Conservation (phyloP, 2,113 vertebrate genomes). For the Ameiurus melas region DNA sequence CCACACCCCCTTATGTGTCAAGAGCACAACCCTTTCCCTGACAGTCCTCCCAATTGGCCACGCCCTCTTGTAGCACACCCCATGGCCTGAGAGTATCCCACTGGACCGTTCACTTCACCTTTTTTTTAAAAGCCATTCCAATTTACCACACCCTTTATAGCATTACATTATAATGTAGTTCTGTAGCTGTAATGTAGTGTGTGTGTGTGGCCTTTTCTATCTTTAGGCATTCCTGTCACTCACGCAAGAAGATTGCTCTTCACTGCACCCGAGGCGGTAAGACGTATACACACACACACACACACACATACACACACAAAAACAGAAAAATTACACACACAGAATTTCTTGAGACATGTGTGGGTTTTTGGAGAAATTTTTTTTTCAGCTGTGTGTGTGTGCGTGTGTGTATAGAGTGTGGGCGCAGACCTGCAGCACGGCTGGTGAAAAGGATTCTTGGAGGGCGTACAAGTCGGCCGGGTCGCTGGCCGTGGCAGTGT, state of each 20-base stretch:
- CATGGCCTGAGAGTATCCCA: background rate
- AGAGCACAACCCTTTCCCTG: no score
- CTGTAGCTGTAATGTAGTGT: background rate
- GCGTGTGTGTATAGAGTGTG: conserved; percentile 73
- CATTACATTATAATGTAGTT: background rate
- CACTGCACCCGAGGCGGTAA: conserved; percentile 85
- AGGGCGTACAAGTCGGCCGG: conserved; percentile 85
- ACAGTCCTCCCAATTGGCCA: background rate
- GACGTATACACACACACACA: conserved; percentile 6
- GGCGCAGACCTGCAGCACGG: conserved; percentile 79
- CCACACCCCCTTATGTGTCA: background rate
- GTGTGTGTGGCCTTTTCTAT: conserved; percentile 31
- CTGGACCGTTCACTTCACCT: background rate
- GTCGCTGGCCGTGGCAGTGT: conserved; percentile 97
- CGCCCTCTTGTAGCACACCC: background rate
- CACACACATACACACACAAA: background rate
- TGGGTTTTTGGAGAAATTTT: no score
- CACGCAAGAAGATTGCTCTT: conserved; percentile 82
- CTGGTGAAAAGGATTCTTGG: conserved; percentile 93
- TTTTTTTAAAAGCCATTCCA: background rate
- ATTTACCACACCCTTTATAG: background rate
- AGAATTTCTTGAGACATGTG: no score
- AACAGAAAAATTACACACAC: background rate
- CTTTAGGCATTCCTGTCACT: conserved; percentile 82
- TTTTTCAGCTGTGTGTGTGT: background rate